Evolutionary conservation across 2,797 vertebrate species (phyloP).

Genomic region (Benthosema pterotum): DNA sequence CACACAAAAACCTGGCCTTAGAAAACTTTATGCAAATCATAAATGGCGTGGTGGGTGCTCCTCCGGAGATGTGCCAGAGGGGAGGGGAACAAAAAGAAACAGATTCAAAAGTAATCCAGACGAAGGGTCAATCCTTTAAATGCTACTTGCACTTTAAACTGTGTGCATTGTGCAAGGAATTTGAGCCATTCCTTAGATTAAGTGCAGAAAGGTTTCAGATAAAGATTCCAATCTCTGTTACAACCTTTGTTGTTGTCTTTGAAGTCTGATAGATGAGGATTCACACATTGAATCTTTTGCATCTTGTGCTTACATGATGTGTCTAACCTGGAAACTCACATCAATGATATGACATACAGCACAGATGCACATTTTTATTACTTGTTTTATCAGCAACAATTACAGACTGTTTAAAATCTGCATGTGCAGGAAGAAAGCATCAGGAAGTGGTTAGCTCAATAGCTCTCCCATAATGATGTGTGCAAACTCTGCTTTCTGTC

Average conservation of each 20-base stretch:
- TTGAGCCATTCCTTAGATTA: conserved; percentile 19
- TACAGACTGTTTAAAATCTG: too few species aligned
- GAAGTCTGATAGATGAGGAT: background rate
- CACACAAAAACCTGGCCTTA: conserved; percentile 42
- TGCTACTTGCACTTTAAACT: conserved; percentile 22
- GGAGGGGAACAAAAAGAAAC: conserved; percentile 32
- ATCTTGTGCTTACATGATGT: too few species aligned
- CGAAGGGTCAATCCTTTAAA: conserved; percentile 24
- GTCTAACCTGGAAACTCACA: too few species aligned
- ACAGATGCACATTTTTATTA: too few species aligned
- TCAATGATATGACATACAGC: too few species aligned
- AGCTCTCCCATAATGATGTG: conserved; percentile 63
- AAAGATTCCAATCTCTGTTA: conserved; percentile 22
- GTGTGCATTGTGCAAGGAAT: conserved; percentile 28
- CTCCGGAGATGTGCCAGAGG: conserved; percentile 5
- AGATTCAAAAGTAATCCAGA: conserved; percentile 38
- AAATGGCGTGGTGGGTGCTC: conserved; percentile 8
- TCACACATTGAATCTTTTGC: background rate
- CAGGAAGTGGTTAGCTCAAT: conserved; percentile 70
- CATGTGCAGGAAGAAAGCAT: conserved; percentile 58
- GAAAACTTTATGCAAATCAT: conserved; percentile 45
- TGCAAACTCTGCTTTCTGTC: conserved; percentile 36
- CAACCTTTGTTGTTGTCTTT: background rate
- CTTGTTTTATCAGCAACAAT: too few species aligned
- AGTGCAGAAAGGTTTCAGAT: conserved; percentile 17